Conservation (phyloP, 2,888 invertebrate species). For the Ectemnius continuus region DNA sequence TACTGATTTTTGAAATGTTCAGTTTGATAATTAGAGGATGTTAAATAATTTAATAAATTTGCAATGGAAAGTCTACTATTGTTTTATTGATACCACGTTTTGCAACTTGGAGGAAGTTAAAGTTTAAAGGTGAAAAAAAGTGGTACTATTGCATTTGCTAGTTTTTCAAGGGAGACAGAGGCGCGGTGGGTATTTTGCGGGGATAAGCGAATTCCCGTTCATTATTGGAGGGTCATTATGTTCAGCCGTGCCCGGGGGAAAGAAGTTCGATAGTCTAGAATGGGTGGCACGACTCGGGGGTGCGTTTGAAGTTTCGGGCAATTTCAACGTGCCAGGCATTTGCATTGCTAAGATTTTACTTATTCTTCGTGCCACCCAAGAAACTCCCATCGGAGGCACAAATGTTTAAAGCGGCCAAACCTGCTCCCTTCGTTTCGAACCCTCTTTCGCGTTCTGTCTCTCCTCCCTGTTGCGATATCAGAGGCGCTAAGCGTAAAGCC, state of each 20-base stretch:
- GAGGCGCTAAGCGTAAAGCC: not conserved
- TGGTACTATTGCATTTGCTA: too few relatives aligned
- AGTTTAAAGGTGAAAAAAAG: too few relatives aligned
- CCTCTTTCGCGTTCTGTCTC: too few relatives aligned
- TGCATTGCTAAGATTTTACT: conserved; percentile 31
- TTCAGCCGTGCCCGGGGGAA: conserved; percentile 2
- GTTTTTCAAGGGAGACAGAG: not conserved
- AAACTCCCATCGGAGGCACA: not conserved
- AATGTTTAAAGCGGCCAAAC: not conserved
- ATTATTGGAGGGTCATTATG: not conserved
- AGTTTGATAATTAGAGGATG: too few relatives aligned
- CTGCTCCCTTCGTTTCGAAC: not conserved
- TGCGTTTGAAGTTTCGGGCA: conserved; percentile 26
- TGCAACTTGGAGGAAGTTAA: too few relatives aligned
- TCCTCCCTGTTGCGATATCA: not conserved
- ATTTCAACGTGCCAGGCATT: conserved; percentile 23
- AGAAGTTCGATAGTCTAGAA: not conserved
- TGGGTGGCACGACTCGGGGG: conserved; percentile 6
- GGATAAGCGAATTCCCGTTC: conserved; percentile 1
- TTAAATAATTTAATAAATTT: too few relatives aligned
- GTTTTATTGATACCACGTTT: too few relatives aligned
- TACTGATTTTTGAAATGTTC: too few relatives aligned
- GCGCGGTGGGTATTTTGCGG: not conserved
- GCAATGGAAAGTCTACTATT: too few relatives aligned
- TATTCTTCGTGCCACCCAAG: not conserved